Evolutionary conservation across 2,797 vertebrate species (phyloP), one percentile per base, ranked within the genome.

Genomic region (Hirundo rustica): DNA sequence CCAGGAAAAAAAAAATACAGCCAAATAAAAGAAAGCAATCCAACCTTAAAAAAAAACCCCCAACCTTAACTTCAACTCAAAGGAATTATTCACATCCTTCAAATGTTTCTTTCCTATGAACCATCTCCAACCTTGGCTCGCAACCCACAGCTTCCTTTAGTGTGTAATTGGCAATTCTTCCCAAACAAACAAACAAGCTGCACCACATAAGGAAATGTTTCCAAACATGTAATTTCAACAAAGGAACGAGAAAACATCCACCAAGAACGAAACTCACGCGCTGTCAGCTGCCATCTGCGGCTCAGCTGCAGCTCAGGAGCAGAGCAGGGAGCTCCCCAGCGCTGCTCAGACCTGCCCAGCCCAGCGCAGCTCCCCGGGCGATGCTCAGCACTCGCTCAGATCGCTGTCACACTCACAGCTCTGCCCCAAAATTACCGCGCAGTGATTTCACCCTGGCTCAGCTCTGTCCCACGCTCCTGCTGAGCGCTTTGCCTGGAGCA

Each of bases 171-270:
- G 9, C 61, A 85, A 45, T 34, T 76, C 84, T n/a, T 11, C 19
- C 67, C 86, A 81, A 88, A 94, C 73, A 91, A 91, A 95, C 75
- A 92, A 91, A 93, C 81, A 92, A 92, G 61, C 54, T 27, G 11
- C n/a, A 1, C 42, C 3, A 0, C 82, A 44, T 23, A 78, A 77
- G 85, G 85, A 77, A 94, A 76, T 1, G 11, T 64, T 87, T 91
- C 34, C 81, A 34, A 34, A 74, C 88, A 38, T 11, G 53, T 7
- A 26, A 57, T 48, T 92, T 71, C 60, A 67, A 57, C 32, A 22
- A 32, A 78, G 70, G 36, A 53, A 80, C 1, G 38, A 64, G 55
- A 76, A 85, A 82, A 62, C 68, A 79, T 74, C 62, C 45, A 29
- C 5, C 5, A 60, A 36, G 19, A 14, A 36, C 0, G 34, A 72